Conservation (phyloP, 2,113 vertebrate genomes). For the Salvelinus namaycush region DNA sequence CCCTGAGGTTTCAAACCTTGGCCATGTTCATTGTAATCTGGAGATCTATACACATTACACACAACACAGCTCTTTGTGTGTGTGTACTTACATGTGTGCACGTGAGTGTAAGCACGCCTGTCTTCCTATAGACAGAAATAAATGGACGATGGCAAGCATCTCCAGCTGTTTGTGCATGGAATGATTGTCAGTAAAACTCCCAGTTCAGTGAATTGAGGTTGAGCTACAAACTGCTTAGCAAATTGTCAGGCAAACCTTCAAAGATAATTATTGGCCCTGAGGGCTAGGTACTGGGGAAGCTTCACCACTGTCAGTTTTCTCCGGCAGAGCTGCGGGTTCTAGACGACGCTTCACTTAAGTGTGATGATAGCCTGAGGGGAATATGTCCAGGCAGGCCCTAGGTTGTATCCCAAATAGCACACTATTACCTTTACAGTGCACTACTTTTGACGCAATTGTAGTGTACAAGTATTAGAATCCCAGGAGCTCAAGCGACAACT, state of each 20-base stretch:
- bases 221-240: constrained; percentile 63
- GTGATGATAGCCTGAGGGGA: constrained; percentile 70
- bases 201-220: constrained; percentile 24
- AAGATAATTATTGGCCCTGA: constrained; percentile 72
- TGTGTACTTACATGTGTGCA: not conserved
- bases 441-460: too few relatives aligned
- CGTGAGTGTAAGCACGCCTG: not conserved
- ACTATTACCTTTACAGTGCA: too few relatives aligned
- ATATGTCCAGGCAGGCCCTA: constrained; percentile 53
- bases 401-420: not conserved
- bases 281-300: constrained; percentile 64
- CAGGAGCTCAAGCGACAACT: constrained; percentile 57
- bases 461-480: constrained; percentile 26
- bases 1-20: not conserved
- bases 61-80: too few relatives aligned
- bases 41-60: too few relatives aligned
- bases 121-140: not conserved
- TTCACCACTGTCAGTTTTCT: constrained; percentile 72
- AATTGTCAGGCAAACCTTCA: constrained; percentile 73
- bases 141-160: too few relatives aligned
- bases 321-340: constrained; percentile 62
- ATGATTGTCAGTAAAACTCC: constrained; percentile 30
- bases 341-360: constrained; percentile 67
- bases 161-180: constrained; percentile 20
- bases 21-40: not conserved